These are phyloP conservation scores for Lasiommata megera DNA, from an alignment of 2,888 invertebrate genomes.

Conservation along the genomic window DNA sequence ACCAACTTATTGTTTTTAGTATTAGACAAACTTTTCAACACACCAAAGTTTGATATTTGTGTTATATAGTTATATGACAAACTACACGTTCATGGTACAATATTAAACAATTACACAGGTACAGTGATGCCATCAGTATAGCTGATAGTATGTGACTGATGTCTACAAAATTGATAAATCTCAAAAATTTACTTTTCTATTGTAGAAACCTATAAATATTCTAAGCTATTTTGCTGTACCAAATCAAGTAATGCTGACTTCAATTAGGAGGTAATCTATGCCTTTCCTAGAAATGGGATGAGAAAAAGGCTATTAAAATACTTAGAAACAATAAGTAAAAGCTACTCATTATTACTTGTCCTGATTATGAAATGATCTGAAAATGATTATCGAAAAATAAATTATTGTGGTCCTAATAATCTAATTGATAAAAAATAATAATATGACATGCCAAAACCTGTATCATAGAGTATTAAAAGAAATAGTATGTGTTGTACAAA, in stretches of 20 bases:
- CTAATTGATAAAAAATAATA: slow-evolving; percentile 50
- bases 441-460: slow-evolving; percentile 52
- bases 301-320: slow-evolving; percentile 53
- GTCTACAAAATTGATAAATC: slow-evolving; percentile 43
- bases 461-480: slow-evolving; percentile 47
- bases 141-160: slow-evolving; percentile 46
- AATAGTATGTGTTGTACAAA: slow-evolving; percentile 36
- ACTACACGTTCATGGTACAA: slow-evolving; percentile 46
- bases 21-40: slow-evolving; percentile 45
- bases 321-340: no score
- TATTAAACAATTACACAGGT: slow-evolving; percentile 46
- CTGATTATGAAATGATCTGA: slow-evolving; percentile 55
- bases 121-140: slow-evolving; percentile 56
- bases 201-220: slow-evolving; percentile 37
- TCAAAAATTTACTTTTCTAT: slow-evolving; percentile 48
- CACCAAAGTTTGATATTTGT: no score
- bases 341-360: slow-evolving; percentile 48
- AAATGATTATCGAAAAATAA: slow-evolving; percentile 43
- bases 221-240: slow-evolving; percentile 53
- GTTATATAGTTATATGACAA: no score
- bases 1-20: slow-evolving; percentile 48
- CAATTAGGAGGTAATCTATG: no score
- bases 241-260: slow-evolving; percentile 52
- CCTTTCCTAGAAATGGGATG: no score
- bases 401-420: slow-evolving; percentile 58